A percentile compares a stretch with the other conserved stretches of the same genome.
Evolutionary conservation across 2,113 vertebrate genomes (phyloP).

Genomic region (Nannospalax galili): DNA sequence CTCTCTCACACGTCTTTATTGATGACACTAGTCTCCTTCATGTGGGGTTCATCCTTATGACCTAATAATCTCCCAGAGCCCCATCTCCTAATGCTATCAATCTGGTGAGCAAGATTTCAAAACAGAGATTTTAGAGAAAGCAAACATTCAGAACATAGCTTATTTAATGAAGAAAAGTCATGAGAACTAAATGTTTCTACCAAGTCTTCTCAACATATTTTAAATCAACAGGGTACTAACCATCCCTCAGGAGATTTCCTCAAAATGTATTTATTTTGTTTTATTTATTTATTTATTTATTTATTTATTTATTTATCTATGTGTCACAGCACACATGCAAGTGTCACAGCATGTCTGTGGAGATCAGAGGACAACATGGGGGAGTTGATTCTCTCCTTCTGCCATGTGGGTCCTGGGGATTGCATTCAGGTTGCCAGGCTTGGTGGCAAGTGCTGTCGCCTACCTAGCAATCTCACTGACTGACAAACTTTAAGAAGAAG

Average conservation of each 20-base stretch:
- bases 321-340: neutral
- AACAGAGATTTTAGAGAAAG: neutral
- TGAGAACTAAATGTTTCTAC: neutral
- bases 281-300: too few species aligned
- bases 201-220: conserved; percentile 1
- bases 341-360: neutral
- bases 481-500: neutral
- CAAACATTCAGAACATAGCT: neutral
- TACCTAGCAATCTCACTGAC: neutral
- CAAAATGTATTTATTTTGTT: neutral
- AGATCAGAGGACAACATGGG: neutral
- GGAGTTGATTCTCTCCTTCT: neutral
- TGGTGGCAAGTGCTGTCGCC: neutral
- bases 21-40: neutral
- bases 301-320: neutral
- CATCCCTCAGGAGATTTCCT: neutral
- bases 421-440: neutral
- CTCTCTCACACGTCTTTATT: neutral
- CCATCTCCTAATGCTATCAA: neutral
- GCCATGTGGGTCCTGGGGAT: neutral
- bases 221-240: neutral
- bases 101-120: neutral
- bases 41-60: neutral
- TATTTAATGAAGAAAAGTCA: neutral
- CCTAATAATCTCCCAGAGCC: neutral